phyloP scores from a whole-genome alignment of 1,140 invertebrate species.

The Ephestia elutella region DNA sequence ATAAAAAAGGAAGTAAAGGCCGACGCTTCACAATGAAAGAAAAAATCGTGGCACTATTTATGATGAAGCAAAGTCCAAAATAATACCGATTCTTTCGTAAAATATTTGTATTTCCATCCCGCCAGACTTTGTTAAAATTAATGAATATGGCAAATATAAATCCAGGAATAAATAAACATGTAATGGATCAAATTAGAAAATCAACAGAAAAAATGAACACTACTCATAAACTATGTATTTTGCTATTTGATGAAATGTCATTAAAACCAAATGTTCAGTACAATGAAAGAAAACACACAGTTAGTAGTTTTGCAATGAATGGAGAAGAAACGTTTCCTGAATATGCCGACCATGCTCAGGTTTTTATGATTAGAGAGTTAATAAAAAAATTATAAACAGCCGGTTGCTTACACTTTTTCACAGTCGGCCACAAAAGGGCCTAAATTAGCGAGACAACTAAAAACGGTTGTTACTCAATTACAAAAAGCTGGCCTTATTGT shows the following conservation, averaged over 20 bases:
- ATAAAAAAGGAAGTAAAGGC: too few species aligned
- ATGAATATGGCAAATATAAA: constrained; percentile 12
- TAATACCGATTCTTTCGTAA: too few species aligned
- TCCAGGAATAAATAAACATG: constrained; percentile 21
- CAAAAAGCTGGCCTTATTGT: too few species aligned
- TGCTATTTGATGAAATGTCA: too few species aligned
- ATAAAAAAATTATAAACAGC: constrained; percentile 35
- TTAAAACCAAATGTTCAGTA: too few species aligned
- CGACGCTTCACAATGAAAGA: too few species aligned
- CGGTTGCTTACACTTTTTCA: constrained; percentile 24
- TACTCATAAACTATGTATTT: too few species aligned
- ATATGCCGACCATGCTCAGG: constrained; percentile 20
- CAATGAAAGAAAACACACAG: constrained; percentile 13
- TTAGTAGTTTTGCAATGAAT: constrained; percentile 16
- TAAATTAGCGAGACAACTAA: constrained; percentile 19
- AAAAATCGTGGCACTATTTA: too few species aligned
- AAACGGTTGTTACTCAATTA: too few species aligned
- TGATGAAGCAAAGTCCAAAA: too few species aligned
- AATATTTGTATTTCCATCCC: too few species aligned
- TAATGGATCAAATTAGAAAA: constrained; percentile 19
- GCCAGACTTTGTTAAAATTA: too few species aligned
- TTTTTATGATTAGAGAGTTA: constrained; percentile 18
- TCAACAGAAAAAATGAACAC: constrained; percentile 16
- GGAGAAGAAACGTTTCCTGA: neutral
- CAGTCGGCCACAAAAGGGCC: constrained; percentile 23